A percentile compares a stretch with the other conserved stretches of the same genome.
phyloP scores from a whole-genome alignment of 2,113 vertebrate genomes.

The Edolisoma coerulescens region DNA sequence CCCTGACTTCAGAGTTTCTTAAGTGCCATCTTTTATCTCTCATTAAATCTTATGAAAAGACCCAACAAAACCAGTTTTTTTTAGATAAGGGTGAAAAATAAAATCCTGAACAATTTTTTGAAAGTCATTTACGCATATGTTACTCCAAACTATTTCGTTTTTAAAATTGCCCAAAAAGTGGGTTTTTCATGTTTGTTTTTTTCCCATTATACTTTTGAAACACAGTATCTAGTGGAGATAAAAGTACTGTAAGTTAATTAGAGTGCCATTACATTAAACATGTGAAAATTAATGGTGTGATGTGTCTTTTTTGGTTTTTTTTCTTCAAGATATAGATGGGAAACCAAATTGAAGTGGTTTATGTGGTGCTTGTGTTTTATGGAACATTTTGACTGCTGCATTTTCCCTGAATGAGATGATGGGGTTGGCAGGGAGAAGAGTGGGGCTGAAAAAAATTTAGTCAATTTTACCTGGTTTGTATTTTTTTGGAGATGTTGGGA shows the following conservation, averaged over 20 bases:
- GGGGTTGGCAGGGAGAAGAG: background rate
- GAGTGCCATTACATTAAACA: constrained; percentile 33
- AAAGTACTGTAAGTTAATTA: constrained; percentile 34
- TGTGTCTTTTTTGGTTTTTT: background rate
- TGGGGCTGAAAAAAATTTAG: background rate
- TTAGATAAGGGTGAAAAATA: background rate
- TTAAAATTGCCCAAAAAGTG: background rate
- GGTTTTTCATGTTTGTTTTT: background rate
- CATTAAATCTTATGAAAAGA: background rate
- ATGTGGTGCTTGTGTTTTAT: background rate
- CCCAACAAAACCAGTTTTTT: background rate
- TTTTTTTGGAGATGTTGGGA: background rate
- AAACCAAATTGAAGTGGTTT: background rate
- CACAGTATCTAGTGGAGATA: background rate
- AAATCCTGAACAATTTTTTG: background rate
- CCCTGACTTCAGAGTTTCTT: background rate
- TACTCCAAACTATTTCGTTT: background rate
- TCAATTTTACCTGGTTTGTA: background rate
- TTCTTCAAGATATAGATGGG: background rate
- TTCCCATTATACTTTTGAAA: background rate
- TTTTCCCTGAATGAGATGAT: background rate
- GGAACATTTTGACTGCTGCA: fast-evolving
- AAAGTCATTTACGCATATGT: background rate
- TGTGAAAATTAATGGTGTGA: background rate
- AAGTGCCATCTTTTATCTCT: background rate